Evolutionary conservation across 2,888 invertebrate genomes (phyloP).

Genomic region (Cremastobaeus sp.): DNA sequence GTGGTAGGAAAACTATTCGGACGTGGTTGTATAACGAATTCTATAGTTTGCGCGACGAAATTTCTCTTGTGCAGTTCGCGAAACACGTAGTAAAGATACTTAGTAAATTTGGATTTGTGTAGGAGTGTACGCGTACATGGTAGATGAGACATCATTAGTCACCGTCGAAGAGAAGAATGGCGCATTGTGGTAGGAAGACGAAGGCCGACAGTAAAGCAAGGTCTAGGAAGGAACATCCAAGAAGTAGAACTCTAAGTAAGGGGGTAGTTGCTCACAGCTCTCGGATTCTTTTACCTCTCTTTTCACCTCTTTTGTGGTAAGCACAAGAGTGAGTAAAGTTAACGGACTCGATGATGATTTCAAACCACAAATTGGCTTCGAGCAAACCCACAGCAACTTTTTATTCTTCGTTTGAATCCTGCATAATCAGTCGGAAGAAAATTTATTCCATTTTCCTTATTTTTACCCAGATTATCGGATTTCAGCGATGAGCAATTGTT

Average conservation of each 20-base stretch:
- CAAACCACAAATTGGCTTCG: slow-evolving; percentile 22
- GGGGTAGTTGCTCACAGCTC: slow-evolving; percentile 54
- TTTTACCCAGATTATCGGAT: no score
- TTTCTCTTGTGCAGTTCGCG: slow-evolving; percentile 55
- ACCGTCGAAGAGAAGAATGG: slow-evolving; percentile 71
- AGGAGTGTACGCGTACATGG: slow-evolving; percentile 55
- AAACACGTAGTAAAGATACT: slow-evolving; percentile 59
- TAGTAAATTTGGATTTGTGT: slow-evolving; percentile 61
- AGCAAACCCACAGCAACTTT: not conserved
- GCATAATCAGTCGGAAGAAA: no score
- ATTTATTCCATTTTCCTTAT: no score
- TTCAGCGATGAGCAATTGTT: no score
- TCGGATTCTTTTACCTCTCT: slow-evolving; percentile 64
- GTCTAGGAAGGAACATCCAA: slow-evolving; percentile 66
- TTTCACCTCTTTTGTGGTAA: slow-evolving; percentile 60
- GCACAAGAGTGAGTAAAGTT: slow-evolving; percentile 62
- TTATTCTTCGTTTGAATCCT: no score
- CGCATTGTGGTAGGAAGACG: slow-evolving; percentile 68
- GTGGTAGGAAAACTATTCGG: slow-evolving; percentile 47
- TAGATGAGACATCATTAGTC: slow-evolving; percentile 69
- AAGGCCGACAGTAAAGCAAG: slow-evolving; percentile 60
- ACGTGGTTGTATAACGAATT: slow-evolving; percentile 50
- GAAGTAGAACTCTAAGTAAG: slow-evolving; percentile 65
- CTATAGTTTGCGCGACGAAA: slow-evolving; percentile 55
- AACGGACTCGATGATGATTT: slow-evolving; percentile 64